Evolutionary conservation across 1,140 invertebrate genomes (phyloP).

Genomic region (Artemia franciscana): DNA sequence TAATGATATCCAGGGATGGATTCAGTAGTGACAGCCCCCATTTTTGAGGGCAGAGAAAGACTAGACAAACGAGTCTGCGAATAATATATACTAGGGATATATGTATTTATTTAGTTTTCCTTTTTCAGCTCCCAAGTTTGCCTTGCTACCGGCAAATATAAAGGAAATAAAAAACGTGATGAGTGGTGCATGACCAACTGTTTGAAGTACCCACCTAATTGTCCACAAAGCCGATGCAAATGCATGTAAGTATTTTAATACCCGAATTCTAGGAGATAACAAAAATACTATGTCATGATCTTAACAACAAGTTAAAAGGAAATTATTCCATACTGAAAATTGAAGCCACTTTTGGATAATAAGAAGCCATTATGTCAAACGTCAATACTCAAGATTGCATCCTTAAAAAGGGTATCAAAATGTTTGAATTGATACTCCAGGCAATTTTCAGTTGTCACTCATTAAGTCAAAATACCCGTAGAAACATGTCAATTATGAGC

Average conservation of each 20-base stretch:
- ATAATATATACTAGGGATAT: not conserved
- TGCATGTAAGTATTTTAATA: conserved; percentile 11
- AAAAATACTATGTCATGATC: too few species aligned
- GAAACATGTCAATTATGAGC: too few species aligned
- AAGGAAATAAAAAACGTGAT: not conserved
- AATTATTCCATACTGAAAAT: too few species aligned
- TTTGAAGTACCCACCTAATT: conserved; percentile 7
- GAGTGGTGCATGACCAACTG: conserved; percentile 8
- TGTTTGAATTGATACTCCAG: too few species aligned
- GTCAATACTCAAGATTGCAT: too few species aligned
- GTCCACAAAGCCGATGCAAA: conserved; percentile 2
- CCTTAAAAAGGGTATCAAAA: too few species aligned
- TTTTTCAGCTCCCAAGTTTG: conserved; percentile 4
- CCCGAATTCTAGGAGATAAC: too few species aligned
- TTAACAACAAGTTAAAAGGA: too few species aligned
- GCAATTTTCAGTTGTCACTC: too few species aligned
- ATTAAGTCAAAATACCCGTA: too few species aligned
- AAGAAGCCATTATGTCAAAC: too few species aligned
- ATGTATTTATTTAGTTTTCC: not conserved
- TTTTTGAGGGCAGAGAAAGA: not conserved
- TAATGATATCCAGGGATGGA: not conserved
- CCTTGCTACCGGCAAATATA: conserved; percentile 1
- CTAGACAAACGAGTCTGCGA: not conserved
- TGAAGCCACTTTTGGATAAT: too few species aligned
- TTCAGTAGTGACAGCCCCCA: not conserved